Conservation (phyloP, 1,140 invertebrate species). For the Aphaenogaster floridana region DNA sequence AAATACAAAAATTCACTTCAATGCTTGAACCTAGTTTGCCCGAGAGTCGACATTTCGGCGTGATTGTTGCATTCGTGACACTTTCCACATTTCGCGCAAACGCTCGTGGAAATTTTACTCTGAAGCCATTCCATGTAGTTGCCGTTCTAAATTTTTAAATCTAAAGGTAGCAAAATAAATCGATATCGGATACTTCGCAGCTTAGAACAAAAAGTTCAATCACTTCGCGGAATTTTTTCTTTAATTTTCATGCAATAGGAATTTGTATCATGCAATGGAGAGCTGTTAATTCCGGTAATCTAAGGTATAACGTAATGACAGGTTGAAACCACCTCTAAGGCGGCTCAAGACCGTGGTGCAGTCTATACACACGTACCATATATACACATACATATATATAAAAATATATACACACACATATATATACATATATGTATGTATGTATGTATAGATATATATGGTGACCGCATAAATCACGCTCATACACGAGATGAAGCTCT, state of each 20-base stretch:
- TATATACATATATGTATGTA: too few relatives aligned
- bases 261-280: constrained; percentile 20
- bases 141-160: constrained; percentile 19
- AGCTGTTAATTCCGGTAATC: constrained; percentile 18
- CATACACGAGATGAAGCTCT: constrained; percentile 71
- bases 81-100: constrained; percentile 20
- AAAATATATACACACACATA: not conserved
- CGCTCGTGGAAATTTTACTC: constrained; percentile 8
- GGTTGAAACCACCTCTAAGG: constrained; percentile 38
- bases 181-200: not conserved
- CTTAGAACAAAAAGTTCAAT: constrained; percentile 13
- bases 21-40: constrained; percentile 13
- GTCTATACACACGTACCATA: constrained; percentile 25
- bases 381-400: not conserved
- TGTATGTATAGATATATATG: not conserved
- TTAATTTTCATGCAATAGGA: not conserved
- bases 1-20: constrained; percentile 35
- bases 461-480: constrained; percentile 74
- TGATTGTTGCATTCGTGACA: constrained; percentile 1
- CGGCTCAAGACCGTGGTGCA: constrained; percentile 48
- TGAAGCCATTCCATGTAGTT: constrained; percentile 3
- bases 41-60: not conserved
- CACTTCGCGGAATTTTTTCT: not conserved
- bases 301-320: not conserved
- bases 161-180: constrained; percentile 10